Evolutionary conservation across 2,797 vertebrate species (phyloP).

Genomic region (Parotocinclus haroldoi): DNA sequence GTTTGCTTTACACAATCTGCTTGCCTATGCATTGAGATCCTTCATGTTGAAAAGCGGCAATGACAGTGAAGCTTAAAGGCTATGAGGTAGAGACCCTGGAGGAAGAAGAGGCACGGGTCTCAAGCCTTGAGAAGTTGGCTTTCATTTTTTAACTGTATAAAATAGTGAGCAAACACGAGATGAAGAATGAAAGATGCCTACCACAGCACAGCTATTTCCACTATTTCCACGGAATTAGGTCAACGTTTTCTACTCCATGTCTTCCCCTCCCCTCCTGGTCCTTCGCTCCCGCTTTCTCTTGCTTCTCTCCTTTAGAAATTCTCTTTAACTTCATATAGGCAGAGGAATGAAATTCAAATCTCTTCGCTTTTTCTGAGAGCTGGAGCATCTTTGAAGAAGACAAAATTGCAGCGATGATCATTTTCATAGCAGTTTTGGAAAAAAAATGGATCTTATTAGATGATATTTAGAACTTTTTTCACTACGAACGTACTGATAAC

Average conservation of each 20-base stretch:
- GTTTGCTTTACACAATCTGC: slow-evolving; percentile 35
- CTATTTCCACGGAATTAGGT: slow-evolving; percentile 74
- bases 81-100: slow-evolving; percentile 35
- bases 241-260: slow-evolving; percentile 61
- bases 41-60: slow-evolving; percentile 5
- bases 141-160: slow-evolving; percentile 52
- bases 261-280: slow-evolving; percentile 49
- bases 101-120: slow-evolving; percentile 29
- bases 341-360: slow-evolving; percentile 32
- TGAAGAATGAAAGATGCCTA: slow-evolving; percentile 56
- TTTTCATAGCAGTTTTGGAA: no score
- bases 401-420: no score
- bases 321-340: slow-evolving; percentile 46
- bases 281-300: background rate
- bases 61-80: slow-evolving; percentile 31
- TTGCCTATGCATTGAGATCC: slow-evolving; percentile 13
- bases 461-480: no score
- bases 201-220: slow-evolving; percentile 57
- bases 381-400: background rate
- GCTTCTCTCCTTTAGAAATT: slow-evolving; percentile 43
- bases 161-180: slow-evolving; percentile 20
- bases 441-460: background rate
- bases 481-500: no score
- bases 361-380: slow-evolving; percentile 13
- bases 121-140: slow-evolving; percentile 44